Evolutionary conservation across 2,113 vertebrate genomes (phyloP).

Genomic region (Neopipo cinnamomea): DNA sequence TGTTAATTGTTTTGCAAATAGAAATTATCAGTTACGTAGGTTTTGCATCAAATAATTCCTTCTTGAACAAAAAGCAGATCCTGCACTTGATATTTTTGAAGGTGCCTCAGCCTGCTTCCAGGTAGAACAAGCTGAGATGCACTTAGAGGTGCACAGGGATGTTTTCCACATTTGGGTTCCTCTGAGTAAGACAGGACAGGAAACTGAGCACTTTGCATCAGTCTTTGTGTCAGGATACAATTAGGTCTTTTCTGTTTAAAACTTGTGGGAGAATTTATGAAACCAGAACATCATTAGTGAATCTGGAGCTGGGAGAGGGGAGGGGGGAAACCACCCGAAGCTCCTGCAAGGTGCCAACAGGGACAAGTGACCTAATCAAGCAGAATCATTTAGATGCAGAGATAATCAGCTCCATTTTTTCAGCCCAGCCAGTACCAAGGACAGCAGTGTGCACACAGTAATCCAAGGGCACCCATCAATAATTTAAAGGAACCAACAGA

Average conservation of each 20-base stretch:
- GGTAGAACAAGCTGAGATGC: neutral
- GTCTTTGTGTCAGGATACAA: neutral
- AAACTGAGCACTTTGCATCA: neutral
- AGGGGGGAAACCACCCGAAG: neutral
- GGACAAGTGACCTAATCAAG: neutral
- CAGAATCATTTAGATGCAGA: neutral
- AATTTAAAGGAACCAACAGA: conserved; percentile 3
- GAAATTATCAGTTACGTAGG: neutral
- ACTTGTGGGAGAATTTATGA: neutral
- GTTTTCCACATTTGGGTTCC: neutral
- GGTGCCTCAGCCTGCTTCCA: neutral
- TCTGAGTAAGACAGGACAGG: neutral
- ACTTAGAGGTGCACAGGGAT: neutral
- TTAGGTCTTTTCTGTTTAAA: neutral
- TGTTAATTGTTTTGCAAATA: neutral
- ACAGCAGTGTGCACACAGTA: neutral
- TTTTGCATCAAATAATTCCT: neutral
- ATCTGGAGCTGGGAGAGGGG: neutral
- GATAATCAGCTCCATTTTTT: neutral
- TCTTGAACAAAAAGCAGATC: neutral
- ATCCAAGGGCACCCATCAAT: neutral
- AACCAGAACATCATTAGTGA: neutral
- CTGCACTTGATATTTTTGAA: neutral
- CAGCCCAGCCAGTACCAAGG: neutral
- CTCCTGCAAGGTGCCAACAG: neutral